These are phyloP conservation scores for Fabriciana adippe DNA, from an alignment of 2,888 invertebrate species.

Conservation along the genomic window DNA sequence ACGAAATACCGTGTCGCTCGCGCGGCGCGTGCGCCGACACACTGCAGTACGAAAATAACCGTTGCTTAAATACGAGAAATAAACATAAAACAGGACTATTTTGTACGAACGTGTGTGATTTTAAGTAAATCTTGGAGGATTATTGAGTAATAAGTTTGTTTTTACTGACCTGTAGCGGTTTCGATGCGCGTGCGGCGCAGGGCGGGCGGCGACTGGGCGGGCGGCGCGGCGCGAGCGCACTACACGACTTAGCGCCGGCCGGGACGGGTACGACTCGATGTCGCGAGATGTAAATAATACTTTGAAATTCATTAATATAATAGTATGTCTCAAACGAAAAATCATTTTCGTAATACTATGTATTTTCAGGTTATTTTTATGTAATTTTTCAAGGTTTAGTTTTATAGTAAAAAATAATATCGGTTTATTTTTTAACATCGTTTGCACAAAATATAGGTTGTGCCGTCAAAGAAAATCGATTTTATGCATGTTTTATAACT, in stretches of 20 bases:
- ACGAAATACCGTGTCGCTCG: constrained; percentile 61
- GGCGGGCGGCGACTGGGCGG: constrained; percentile 81
- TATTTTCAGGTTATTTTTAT: no score
- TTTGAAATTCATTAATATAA: neutral
- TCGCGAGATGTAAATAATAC: constrained; percentile 7
- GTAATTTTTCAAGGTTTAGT: no score
- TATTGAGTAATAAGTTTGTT: constrained; percentile 19
- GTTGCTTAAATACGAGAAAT: neutral
- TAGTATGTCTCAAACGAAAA: neutral
- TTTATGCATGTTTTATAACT: no score
- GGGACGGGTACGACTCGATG: constrained; percentile 43
- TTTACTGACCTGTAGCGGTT: constrained; percentile 34
- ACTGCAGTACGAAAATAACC: constrained; percentile 53
- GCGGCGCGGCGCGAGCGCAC: constrained; percentile 61
- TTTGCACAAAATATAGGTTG: no score
- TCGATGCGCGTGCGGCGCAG: constrained; percentile 60
- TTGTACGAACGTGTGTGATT: neutral
- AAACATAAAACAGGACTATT: neutral
- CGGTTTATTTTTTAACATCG: no score
- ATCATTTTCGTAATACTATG: no score
- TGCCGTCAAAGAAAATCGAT: no score
- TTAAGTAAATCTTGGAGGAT: neutral
- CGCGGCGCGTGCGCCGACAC: constrained; percentile 50
- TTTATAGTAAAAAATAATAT: no score
- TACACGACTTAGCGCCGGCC: neutral